phyloP scores from a whole-genome alignment of 2,888 invertebrate genomes.

The Amphipyra tragopoginis region DNA sequence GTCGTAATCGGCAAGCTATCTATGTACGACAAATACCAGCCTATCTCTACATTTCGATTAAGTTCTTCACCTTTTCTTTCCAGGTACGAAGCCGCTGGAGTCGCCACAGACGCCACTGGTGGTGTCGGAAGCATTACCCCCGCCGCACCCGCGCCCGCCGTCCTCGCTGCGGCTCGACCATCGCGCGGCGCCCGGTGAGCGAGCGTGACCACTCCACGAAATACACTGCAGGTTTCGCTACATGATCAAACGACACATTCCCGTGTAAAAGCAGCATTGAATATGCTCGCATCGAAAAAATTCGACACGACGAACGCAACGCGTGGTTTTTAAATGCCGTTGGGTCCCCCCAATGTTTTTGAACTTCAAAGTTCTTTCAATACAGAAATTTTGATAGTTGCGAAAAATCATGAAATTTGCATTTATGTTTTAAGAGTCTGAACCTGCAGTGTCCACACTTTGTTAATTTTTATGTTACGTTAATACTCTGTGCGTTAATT shows the following conservation, averaged over 20 bases:
- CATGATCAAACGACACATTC: conserved; percentile 76
- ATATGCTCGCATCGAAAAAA: conserved; percentile 54
- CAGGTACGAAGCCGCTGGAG: conserved; percentile 94
- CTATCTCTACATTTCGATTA: background rate
- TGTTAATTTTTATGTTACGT: conserved; percentile 75
- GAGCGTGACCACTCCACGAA: conserved; percentile 83
- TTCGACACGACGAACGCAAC: conserved; percentile 61
- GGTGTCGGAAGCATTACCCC: conserved; percentile 85
- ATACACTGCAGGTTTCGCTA: conserved; percentile 83
- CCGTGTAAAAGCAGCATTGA: conserved; percentile 57
- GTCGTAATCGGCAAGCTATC: background rate
- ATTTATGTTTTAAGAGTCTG: conserved; percentile 77
- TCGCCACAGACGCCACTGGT: conserved; percentile 95
- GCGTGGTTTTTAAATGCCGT: conserved; percentile 48
- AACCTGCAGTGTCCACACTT: conserved; percentile 80
- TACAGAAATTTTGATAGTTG: conserved; percentile 50
- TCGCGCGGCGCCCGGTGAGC: conserved; percentile 89
- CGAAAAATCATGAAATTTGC: conserved; percentile 69
- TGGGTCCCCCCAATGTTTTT: conserved; percentile 29
- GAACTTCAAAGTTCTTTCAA: conserved; percentile 48
- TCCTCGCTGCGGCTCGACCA: conserved; percentile 89
- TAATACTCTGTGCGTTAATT: conserved; percentile 82
- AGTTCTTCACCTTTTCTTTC: conserved; percentile 15
- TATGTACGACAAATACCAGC: background rate
- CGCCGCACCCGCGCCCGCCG: conserved; percentile 86